Percentiles rank a stretch among this genome's conserved stretches.
These are phyloP conservation scores for Syngnathus typhle DNA, from an alignment of 2,113 vertebrate genomes.

Conservation along the genomic window DNA sequence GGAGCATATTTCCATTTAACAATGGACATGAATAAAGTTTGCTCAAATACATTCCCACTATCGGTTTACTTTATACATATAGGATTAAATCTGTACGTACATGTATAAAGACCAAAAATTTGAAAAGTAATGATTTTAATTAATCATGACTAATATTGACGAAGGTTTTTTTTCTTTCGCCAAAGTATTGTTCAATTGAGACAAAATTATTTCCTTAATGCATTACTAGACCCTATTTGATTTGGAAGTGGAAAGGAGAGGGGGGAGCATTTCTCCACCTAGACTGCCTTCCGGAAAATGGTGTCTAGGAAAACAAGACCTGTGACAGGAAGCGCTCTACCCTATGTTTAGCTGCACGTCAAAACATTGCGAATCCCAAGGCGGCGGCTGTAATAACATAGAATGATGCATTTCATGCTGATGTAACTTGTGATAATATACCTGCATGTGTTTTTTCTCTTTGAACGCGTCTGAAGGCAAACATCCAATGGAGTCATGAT, in stretches of 20 bases:
- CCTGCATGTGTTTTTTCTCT: conserved; percentile 38
- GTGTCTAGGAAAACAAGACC: conserved; percentile 25
- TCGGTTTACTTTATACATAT: too few species aligned
- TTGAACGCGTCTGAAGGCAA: conserved; percentile 29
- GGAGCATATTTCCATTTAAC: too few species aligned
- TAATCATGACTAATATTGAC: too few species aligned
- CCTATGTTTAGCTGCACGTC: conserved; percentile 30
- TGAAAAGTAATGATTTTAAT: too few species aligned
- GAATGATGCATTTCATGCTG: conserved; percentile 46
- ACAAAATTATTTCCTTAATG: neutral
- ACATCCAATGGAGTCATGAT: conserved; percentile 1
- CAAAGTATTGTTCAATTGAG: neutral
- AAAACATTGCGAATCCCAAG: conserved; percentile 20
- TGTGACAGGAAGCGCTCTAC: conserved; percentile 45
- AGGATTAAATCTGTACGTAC: too few species aligned
- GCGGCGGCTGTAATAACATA: conserved; percentile 50
- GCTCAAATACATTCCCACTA: too few species aligned
- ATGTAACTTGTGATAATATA: conserved; percentile 53
- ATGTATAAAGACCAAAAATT: too few species aligned
- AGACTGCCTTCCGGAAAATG: conserved; percentile 20
- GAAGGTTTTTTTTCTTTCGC: too few species aligned
- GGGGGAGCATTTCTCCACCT: conserved; percentile 33
- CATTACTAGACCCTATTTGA: conserved; percentile 18
- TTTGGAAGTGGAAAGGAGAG: conserved; percentile 34
- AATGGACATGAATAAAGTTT: too few species aligned